Evolutionary conservation across 92 coral and sea anemone genomes (phyloP), one percentile per base, ranked within the genome.

Genomic region (Epizoanthus scotinus): DNA sequence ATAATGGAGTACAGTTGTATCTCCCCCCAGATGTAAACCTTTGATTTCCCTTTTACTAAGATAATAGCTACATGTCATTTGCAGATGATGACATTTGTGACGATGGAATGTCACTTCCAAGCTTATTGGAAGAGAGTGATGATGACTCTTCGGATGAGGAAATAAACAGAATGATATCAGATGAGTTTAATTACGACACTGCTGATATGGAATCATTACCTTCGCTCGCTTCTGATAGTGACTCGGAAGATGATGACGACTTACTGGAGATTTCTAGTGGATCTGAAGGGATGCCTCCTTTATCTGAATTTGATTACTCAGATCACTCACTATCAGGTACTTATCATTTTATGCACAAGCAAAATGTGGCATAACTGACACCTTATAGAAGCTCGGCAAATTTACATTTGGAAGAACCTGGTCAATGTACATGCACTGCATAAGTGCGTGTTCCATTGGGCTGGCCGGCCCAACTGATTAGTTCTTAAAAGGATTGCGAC

Each of bases 141-240:
- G 22, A 62, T 2, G 66, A 63, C 0, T 21, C n/a, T n/a, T n/a
- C 28, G 17, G 69, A 10, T 7, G 69, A 64, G 31, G 69, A 63
- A 3, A 34, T 6, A 17, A 63, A 24, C 12, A 10, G 7, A n/a
- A 63, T 27, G 19, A 10, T 18, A 29, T 17, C 29, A 20, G 65
- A 29, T 25, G 65, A 36, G 4, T 49, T 12, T 55, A 67, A 57
- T 56, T 56, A 6, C 18, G 20, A 34, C 31, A 18, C 25, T 19
- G 56, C 59, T 10, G 61, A 56, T 57, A 21, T 59, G 2, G 65
- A 73, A 0, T 71, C 77, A 21, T 8, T 56, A 31, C 66, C 65
- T 12, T 57, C 53, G 3, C 55, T 73, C 66, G 61, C 53, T 5
- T 73, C 79, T 29, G 79, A 73, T 31, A 57, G 65, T 57, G 79